These are phyloP conservation scores for Pogoniulus pusillus DNA, from an alignment of 2,797 vertebrate genomes.

Conservation along the genomic window DNA sequence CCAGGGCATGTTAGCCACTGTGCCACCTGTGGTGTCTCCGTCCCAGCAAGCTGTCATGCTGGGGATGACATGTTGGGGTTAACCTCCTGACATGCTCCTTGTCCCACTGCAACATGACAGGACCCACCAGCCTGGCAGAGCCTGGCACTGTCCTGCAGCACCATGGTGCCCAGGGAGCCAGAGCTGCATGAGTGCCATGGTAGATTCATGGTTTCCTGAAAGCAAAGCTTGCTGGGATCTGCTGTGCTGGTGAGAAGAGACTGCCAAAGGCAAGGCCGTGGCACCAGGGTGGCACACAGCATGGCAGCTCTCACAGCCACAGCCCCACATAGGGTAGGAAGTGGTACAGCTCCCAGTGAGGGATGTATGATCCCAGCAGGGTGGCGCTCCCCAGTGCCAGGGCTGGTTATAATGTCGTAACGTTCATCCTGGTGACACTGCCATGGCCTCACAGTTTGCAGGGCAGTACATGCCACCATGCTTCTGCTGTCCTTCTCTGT, in stretches of 20 bases:
- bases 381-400: not conserved
- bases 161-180: not conserved
- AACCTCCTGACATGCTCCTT: not conserved
- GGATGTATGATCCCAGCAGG: not conserved
- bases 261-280: not conserved
- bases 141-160: not conserved
- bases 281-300: not conserved
- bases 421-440: rapidly evolving
- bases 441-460: rapidly evolving
- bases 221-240: not conserved
- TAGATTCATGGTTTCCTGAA: too few relatives aligned
- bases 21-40: not conserved
- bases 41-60: rapidly evolving
- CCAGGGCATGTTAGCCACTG: rapidly evolving
- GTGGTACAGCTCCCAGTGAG: too few relatives aligned
- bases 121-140: not conserved
- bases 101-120: too few relatives aligned
- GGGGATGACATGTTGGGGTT: not conserved
- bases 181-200: too few relatives aligned
- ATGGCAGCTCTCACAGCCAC: too few relatives aligned
- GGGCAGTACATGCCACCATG: rapidly evolving
- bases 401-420: rapidly evolving
- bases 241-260: not conserved
- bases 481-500: not conserved
- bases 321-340: too few relatives aligned